These are phyloP conservation scores for Tromatobia lineatoria DNA, from an alignment of 2,888 invertebrate species.

Conservation along the genomic window DNA sequence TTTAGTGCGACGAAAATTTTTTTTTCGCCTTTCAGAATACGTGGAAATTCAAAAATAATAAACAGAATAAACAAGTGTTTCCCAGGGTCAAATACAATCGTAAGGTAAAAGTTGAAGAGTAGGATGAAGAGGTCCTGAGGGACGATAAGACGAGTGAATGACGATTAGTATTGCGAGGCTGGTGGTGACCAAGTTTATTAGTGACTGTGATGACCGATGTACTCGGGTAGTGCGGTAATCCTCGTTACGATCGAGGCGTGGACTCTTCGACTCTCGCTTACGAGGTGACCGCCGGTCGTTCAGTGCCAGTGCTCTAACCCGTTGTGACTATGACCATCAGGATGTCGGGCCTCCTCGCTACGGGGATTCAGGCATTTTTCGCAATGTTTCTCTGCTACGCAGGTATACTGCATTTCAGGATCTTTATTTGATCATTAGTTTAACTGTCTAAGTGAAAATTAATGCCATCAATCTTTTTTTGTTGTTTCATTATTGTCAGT, in stretches of 20 bases:
- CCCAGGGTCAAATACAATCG: not conserved
- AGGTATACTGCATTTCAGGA: constrained; percentile 65
- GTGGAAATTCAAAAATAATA: not conserved
- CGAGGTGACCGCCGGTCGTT: constrained; percentile 67
- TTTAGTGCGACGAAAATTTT: not conserved
- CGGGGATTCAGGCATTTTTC: constrained; percentile 66
- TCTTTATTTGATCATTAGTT: no score
- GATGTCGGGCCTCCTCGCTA: constrained; percentile 62
- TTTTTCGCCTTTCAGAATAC: not conserved
- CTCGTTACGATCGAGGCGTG: constrained; percentile 62
- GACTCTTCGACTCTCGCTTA: constrained; percentile 65
- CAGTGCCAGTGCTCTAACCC: constrained; percentile 45
- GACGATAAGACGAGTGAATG: constrained; percentile 44
- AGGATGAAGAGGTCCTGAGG: constrained; percentile 29
- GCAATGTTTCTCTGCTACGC: constrained; percentile 70
- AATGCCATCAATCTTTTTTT: not conserved
- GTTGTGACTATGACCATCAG: constrained; percentile 65
- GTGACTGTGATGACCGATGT: constrained; percentile 82
- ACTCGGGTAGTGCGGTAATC: constrained; percentile 68
- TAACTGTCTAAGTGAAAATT: no score
- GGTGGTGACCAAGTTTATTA: constrained; percentile 75
- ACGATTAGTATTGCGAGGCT: constrained; percentile 59
- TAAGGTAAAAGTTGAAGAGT: not conserved
- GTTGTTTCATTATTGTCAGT: not conserved
- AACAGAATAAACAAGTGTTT: not conserved